phyloP scores from a whole-genome alignment of 2,888 invertebrate genomes.

The Leptinotarsa peninsularis region DNA sequence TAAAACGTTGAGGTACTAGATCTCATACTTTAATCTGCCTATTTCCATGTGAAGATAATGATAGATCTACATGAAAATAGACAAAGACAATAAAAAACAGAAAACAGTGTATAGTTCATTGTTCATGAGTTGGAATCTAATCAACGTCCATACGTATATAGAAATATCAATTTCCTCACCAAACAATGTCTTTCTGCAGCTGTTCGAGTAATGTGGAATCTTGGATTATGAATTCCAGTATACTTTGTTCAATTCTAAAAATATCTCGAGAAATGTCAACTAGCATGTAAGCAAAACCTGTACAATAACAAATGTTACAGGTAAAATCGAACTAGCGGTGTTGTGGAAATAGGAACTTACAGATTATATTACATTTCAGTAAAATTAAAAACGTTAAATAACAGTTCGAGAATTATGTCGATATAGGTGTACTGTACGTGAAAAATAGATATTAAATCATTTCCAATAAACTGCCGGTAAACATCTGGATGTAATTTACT shows the following conservation, averaged over 20 bases:
- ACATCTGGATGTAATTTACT: neutral
- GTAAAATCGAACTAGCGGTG: neutral
- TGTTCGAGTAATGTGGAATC: neutral
- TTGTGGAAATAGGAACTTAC: neutral
- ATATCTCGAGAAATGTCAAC: neutral
- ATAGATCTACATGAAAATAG: neutral
- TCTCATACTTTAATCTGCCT: too few relatives aligned
- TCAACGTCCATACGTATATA: neutral
- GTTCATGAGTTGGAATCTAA: neutral
- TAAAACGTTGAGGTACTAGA: too few relatives aligned
- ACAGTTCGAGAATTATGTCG: neutral
- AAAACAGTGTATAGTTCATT: neutral
- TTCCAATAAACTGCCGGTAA: constrained; percentile 9
- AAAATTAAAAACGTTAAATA: neutral
- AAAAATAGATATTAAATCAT: neutral
- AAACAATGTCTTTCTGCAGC: neutral
- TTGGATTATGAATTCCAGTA: neutral
- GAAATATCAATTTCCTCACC: neutral
- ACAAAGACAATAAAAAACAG: neutral
- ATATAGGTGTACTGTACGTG: neutral
- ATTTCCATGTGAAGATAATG: too few relatives aligned
- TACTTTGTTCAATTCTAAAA: neutral
- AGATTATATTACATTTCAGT: neutral
- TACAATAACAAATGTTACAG: constrained; percentile 6
- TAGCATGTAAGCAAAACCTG: neutral